Evolutionary conservation across 2,113 vertebrate species (phyloP).

Genomic region (Canis aureus): DNA sequence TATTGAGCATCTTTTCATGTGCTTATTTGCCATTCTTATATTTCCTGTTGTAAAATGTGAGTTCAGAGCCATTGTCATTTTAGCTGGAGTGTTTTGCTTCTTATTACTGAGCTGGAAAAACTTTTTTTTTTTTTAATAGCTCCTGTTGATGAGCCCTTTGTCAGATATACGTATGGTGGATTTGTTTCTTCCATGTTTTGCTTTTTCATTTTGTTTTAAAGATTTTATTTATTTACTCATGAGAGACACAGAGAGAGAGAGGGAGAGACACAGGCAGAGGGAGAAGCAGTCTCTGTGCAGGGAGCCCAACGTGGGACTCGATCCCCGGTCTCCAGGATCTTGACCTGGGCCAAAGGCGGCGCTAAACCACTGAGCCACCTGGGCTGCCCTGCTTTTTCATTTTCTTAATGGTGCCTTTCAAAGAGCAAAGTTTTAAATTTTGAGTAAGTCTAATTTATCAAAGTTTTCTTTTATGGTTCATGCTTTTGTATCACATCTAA

Average conservation of each 20-base stretch:
- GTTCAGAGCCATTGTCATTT: background rate
- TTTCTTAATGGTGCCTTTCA: constrained; percentile 18
- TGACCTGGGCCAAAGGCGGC: too few relatives aligned
- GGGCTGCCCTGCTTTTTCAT: background rate
- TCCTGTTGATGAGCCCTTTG: background rate
- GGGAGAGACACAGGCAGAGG: too few relatives aligned
- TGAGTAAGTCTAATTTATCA: background rate
- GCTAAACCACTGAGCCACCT: too few relatives aligned
- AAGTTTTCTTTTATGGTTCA: background rate
- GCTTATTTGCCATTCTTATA: background rate
- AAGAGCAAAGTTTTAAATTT: constrained; percentile 57
- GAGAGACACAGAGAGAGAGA: too few relatives aligned
- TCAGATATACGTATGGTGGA: background rate
- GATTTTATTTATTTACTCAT: too few relatives aligned
- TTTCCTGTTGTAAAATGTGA: background rate
- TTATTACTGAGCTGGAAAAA: background rate
- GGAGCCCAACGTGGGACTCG: too few relatives aligned
- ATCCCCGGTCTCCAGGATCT: too few relatives aligned
- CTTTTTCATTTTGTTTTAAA: background rate
- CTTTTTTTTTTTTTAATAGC: background rate
- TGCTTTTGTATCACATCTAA: background rate
- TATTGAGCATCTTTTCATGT: background rate
- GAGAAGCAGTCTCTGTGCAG: too few relatives aligned
- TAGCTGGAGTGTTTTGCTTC: background rate
- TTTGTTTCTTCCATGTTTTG: background rate